These are phyloP conservation scores for Halichondria panicea DNA, from an alignment of 37 sponge, comb jelly and placozoan species.

Conservation along the genomic window DNA sequence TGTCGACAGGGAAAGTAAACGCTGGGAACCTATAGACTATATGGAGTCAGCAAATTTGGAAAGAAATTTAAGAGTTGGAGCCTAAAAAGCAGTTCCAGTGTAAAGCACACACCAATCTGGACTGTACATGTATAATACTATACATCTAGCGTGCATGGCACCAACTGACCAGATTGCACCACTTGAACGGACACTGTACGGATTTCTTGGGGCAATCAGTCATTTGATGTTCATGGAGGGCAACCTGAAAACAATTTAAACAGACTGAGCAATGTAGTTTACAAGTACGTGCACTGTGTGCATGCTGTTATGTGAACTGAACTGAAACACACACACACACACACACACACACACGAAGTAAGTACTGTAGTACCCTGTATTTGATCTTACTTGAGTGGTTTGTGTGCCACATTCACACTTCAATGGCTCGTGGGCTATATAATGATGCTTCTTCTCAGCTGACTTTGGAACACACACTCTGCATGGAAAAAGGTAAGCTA, in stretches of 20 bases:
- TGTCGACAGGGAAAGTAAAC: too few species aligned
- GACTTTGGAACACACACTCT: constrained; percentile 56
- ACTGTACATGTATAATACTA: not conserved
- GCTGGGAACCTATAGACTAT: too few species aligned
- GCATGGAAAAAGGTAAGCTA: not conserved
- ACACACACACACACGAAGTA: too few species aligned
- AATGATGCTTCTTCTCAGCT: constrained; percentile 63
- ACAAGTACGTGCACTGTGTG: not conserved
- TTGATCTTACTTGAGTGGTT: constrained; percentile 46
- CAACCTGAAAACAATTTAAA: constrained; percentile 3
- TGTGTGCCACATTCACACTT: constrained; percentile 64
- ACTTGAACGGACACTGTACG: constrained; percentile 58
- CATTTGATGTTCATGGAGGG: constrained; percentile 55
- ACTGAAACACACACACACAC: too few species aligned
- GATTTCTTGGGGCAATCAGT: constrained; percentile 52
- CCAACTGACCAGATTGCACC: constrained; percentile 72
- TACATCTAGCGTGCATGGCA: not conserved
- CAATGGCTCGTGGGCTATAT: constrained; percentile 49
- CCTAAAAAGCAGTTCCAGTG: too few species aligned
- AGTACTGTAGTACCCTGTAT: too few species aligned
- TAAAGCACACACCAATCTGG: too few species aligned
- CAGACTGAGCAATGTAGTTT: not conserved
- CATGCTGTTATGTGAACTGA: not conserved
- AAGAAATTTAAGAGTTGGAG: too few species aligned
- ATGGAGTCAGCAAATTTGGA: too few species aligned